Percentiles rank a stretch among this genome's conserved stretches.
Conservation (phyloP, 2,888 invertebrate species). For the Mactromeris polynyma region DNA sequence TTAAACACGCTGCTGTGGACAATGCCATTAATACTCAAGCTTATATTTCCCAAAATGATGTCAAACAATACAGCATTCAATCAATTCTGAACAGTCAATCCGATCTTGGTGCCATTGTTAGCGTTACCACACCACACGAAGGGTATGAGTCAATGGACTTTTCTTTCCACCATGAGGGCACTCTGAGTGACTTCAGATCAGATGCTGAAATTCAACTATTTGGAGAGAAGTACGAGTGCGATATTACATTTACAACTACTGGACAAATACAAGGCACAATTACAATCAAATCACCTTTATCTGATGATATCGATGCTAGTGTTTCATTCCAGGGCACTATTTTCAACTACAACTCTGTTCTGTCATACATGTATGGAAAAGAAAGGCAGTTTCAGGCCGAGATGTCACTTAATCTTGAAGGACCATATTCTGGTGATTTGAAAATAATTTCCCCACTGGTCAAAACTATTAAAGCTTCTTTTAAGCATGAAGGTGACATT, state of each 20-base stretch:
- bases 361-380: conserved; percentile 37
- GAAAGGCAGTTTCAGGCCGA: conserved; percentile 32
- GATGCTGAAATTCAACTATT: conserved; percentile 48
- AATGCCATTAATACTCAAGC: conserved; percentile 26
- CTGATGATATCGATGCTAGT: conserved; percentile 36
- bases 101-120: conserved; percentile 19
- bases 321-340: conserved; percentile 28
- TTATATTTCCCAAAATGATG: conserved; percentile 31
- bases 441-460: conserved; percentile 48
- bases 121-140: conserved; percentile 59
- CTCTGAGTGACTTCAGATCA: conserved; percentile 57
- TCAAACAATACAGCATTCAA: conserved; percentile 45
- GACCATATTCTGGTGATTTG: conserved; percentile 42
- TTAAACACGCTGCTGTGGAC: conserved; percentile 23
- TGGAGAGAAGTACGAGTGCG: conserved; percentile 53
- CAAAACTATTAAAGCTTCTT: conserved; percentile 43
- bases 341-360: conserved; percentile 39
- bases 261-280: conserved; percentile 55
- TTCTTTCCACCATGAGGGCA: conserved; percentile 56
- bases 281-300: conserved; percentile 57
- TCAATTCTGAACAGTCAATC: conserved; percentile 47
- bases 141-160: conserved; percentile 51
- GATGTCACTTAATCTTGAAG: conserved; percentile 36
- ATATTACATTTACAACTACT: conserved; percentile 53
- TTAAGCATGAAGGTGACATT: conserved; percentile 28